These are phyloP conservation scores for Phyllostomus discolor DNA, from an alignment of 2,113 vertebrate species.

Conservation along the genomic window DNA sequence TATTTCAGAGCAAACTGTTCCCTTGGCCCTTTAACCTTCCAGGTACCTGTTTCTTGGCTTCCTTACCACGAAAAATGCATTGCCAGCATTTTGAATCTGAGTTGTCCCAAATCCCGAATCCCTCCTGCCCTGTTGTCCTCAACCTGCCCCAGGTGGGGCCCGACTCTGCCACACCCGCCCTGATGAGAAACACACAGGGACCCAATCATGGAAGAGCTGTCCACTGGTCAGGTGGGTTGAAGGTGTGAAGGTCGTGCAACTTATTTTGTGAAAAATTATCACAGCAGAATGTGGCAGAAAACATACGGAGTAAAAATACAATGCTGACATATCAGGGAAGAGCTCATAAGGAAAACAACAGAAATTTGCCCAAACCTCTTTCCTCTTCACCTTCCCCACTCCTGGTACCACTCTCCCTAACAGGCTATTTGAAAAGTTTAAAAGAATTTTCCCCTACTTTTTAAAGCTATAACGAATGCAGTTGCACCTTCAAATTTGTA, in stretches of 20 bases:
- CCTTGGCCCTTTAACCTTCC: background rate
- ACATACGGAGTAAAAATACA: background rate
- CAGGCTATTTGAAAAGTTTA: background rate
- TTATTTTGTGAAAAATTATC: background rate
- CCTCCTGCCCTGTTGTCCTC: background rate
- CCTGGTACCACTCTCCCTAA: background rate
- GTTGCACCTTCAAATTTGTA: background rate
- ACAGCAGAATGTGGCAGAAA: background rate
- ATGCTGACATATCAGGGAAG: background rate
- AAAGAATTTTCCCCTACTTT: background rate
- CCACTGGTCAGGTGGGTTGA: background rate
- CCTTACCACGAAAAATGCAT: background rate
- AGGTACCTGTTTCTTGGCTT: background rate
- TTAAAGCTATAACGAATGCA: background rate
- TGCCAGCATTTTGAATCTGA: background rate
- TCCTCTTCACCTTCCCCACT: background rate
- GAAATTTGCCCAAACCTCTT: background rate
- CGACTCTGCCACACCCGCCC: background rate
- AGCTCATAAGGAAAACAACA: background rate
- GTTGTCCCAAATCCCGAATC: background rate
- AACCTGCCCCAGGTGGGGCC: background rate
- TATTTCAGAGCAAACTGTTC: background rate
- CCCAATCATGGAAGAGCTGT: background rate
- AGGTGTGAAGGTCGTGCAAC: background rate
- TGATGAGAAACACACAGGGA: no score